These are phyloP conservation scores for Chironex yamaguchii DNA, from an alignment of 30 jellyfish, hydroid and myxozoan genomes.

Conservation along the genomic window DNA sequence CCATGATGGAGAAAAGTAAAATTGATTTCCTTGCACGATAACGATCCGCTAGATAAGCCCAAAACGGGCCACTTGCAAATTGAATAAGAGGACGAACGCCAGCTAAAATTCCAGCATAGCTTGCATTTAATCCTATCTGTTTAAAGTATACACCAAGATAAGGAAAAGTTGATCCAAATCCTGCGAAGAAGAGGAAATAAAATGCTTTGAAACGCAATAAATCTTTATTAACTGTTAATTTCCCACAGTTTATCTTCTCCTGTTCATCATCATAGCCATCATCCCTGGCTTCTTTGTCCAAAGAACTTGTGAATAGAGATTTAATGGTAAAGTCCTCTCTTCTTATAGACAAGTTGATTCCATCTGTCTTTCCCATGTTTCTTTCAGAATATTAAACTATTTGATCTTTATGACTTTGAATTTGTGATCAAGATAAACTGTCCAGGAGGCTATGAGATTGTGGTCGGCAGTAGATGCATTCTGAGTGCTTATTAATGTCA, in stretches of 20 bases:
- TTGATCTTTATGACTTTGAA: no score
- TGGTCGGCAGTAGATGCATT: no score
- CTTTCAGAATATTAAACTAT: no score
- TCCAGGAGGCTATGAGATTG: no score
- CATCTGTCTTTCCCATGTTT: not conserved
- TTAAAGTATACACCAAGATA: constrained; percentile 93
- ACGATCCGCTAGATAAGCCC: constrained; percentile 96
- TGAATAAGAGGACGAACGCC: constrained; percentile 98
- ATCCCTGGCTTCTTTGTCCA: not conserved
- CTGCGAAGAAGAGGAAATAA: constrained; percentile 91
- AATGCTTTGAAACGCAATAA: constrained; percentile 75
- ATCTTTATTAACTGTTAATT: constrained; percentile 14
- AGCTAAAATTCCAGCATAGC: constrained; percentile 94
- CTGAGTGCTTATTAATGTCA: no score
- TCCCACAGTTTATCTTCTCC: not conserved
- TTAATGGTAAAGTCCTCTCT: not conserved
- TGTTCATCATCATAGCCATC: not conserved
- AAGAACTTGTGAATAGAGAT: not conserved
- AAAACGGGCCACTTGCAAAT: constrained; percentile 97
- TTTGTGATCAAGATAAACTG: no score
- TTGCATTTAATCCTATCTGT: constrained; percentile 96
- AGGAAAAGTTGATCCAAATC: constrained; percentile 98
- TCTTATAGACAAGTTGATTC: not conserved
- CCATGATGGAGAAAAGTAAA: constrained; percentile 84
- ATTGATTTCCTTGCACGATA: constrained; percentile 85